Conservation (phyloP, 2,797 vertebrate species). For the Tangara arthus region DNA sequence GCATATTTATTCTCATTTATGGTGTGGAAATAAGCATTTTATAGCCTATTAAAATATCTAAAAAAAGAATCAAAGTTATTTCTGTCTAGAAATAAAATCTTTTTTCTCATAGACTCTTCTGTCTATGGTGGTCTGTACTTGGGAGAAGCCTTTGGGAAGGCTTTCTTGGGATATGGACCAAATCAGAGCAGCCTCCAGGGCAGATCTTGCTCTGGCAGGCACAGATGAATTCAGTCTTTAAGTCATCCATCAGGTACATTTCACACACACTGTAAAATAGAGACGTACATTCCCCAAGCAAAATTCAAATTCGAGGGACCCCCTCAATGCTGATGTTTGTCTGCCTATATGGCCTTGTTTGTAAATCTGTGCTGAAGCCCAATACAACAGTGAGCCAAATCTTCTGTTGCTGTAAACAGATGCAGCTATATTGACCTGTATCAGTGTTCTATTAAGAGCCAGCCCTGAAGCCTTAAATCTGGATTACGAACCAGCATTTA, state of each 20-base stretch:
- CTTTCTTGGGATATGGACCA: neutral
- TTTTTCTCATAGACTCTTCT: neutral
- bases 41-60: neutral
- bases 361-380: neutral
- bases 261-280: neutral
- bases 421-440: neutral
- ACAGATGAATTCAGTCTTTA: neutral
- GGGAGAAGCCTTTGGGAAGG: neutral
- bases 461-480: slow-evolving; percentile 22
- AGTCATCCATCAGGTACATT: neutral
- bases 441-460: neutral
- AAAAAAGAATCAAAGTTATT: neutral
- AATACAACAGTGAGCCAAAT: neutral
- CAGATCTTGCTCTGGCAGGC: neutral
- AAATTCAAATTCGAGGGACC: neutral
- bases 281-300: neutral
- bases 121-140: neutral
- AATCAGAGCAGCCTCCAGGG: neutral
- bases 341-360: neutral
- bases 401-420: neutral
- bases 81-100: neutral
- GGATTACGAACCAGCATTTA: slow-evolving; percentile 31
- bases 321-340: neutral
- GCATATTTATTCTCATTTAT: neutral
- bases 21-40: neutral